phyloP scores from a whole-genome alignment of 2,797 vertebrate species.

The Ctenopoma multispine region DNA sequence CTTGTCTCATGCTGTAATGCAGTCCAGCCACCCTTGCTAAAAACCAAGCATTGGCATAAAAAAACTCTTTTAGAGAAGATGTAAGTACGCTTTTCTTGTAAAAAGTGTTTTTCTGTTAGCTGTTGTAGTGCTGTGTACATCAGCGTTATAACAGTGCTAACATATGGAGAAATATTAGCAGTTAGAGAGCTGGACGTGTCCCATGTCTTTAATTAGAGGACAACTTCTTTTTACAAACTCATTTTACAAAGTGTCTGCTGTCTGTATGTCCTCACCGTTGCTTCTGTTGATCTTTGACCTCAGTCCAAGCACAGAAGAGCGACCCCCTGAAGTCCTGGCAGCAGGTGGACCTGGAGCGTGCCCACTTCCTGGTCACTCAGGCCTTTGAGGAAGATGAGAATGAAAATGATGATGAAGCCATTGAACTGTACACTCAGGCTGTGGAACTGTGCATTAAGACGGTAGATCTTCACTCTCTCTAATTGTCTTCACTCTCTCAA shows the following conservation, averaged over 20 bases:
- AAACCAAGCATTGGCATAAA: background rate
- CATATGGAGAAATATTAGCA: background rate
- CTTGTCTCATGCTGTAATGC: background rate
- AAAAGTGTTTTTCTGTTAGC: background rate
- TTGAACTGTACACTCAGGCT: slow-evolving; percentile 96
- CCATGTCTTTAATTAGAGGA: background rate
- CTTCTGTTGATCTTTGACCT: slow-evolving; percentile 26
- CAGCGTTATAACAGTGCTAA: background rate
- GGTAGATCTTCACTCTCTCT: slow-evolving; percentile 74
- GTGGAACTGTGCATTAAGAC: slow-evolving; percentile 97
- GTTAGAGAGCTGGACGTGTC: background rate
- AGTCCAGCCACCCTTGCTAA: background rate
- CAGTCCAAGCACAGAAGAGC: slow-evolving; percentile 92
- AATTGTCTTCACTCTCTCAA: background rate
- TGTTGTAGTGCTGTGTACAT: background rate
- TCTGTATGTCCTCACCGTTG: background rate
- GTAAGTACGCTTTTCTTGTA: too few species aligned
- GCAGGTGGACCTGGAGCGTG: slow-evolving; percentile 95
- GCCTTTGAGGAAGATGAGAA: slow-evolving; percentile 98
- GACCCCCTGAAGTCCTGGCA: slow-evolving; percentile 95
- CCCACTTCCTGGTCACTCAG: slow-evolving; percentile 96
- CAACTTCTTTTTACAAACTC: background rate
- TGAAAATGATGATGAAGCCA: slow-evolving; percentile 91
- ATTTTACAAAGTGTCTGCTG: background rate
- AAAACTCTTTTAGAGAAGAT: too few species aligned